A percentile compares a stretch with the other conserved stretches of the same genome.
These are phyloP conservation scores for Otocyon megalotis DNA, from an alignment of 2,113 vertebrate species.

Conservation along the genomic window DNA sequence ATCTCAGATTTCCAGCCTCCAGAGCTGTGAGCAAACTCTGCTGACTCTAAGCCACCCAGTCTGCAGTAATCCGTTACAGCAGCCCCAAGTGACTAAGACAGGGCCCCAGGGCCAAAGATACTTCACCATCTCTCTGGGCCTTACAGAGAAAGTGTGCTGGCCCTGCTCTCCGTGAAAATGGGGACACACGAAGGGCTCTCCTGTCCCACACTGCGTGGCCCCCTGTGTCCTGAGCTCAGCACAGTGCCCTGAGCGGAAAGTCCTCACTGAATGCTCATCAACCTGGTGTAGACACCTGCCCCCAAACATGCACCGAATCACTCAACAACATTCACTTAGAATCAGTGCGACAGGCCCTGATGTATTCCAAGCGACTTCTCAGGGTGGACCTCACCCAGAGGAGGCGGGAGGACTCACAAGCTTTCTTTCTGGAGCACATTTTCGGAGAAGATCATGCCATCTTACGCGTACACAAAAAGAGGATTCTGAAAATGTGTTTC, in stretches of 20 bases:
- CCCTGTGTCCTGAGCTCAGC: not conserved
- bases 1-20: not conserved
- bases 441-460: not conserved
- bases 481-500: not conserved
- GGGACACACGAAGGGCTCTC: rapidly evolving
- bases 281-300: not conserved
- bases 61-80: not conserved
- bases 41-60: not conserved
- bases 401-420: too few species aligned
- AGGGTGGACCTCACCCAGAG: rapidly evolving
- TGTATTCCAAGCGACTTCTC: not conserved
- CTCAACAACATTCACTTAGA: not conserved
- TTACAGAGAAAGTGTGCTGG: rapidly evolving
- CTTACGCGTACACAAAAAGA: not conserved
- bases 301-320: not conserved
- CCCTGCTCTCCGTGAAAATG: not conserved
- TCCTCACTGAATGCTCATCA: not conserved
- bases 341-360: not conserved
- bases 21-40: not conserved
- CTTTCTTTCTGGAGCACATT: not conserved
- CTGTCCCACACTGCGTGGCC: rapidly evolving
- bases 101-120: not conserved
- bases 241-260: not conserved
- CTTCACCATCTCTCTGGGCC: not conserved
- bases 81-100: not conserved